Conservation (phyloP, 2,888 invertebrate genomes). For the Yponomeuta sedellus region DNA sequence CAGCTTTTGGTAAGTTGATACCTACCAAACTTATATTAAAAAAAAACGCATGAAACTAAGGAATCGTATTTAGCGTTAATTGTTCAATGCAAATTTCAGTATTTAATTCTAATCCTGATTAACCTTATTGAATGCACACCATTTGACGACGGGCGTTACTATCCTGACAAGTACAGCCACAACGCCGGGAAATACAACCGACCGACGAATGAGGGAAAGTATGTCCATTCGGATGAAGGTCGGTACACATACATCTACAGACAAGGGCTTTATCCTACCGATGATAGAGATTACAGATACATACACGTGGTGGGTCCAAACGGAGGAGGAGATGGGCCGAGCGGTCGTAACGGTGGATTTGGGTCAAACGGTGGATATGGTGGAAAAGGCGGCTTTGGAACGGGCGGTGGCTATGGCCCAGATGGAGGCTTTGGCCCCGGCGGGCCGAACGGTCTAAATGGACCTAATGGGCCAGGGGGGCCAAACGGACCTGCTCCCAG, state of each 20-base stretch:
- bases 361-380: constrained; percentile 31
- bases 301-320: constrained; percentile 53
- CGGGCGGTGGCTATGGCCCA: constrained; percentile 24
- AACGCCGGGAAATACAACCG: constrained; percentile 66
- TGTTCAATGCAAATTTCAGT: neutral
- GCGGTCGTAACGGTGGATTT: constrained; percentile 38
- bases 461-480: constrained; percentile 27
- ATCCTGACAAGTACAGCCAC: constrained; percentile 43
- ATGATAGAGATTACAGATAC: constrained; percentile 70
- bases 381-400: constrained; percentile 28
- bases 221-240: constrained; percentile 71
- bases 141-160: constrained; percentile 48
- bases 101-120: neutral
- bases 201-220: constrained; percentile 67
- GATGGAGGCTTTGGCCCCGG: constrained; percentile 16
- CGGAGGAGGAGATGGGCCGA: constrained; percentile 20
- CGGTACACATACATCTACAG: constrained; percentile 66
- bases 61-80: neutral
- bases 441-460: constrained; percentile 30
- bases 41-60: neutral
- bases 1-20: constrained; percentile 44
- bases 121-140: constrained; percentile 38
- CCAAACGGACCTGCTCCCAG: constrained; percentile 28
- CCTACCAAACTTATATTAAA: too few relatives aligned
- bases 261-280: constrained; percentile 47